phyloP scores from a whole-genome alignment of 2,888 invertebrate species.

The Stenolophus ochropezus region DNA sequence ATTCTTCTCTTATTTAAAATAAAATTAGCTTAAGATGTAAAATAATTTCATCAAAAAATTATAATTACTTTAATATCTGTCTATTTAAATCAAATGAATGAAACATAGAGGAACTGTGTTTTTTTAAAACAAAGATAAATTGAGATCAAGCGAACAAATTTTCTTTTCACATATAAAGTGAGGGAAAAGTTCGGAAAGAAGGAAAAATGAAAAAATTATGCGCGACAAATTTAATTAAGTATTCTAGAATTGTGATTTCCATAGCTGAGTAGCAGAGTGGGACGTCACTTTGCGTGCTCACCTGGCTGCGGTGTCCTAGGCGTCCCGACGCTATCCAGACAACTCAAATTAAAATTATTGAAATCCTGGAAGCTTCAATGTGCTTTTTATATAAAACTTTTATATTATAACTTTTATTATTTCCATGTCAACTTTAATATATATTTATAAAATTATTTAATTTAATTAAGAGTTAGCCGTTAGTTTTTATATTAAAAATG shows the following conservation, averaged over 20 bases:
- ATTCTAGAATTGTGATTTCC: slow-evolving; percentile 35
- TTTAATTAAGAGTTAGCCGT: not conserved
- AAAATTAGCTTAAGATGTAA: slow-evolving; percentile 7
- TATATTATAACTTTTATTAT: not conserved
- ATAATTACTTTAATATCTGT: no score
- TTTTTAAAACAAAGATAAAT: not conserved
- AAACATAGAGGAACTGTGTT: no score
- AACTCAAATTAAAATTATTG: slow-evolving; percentile 22
- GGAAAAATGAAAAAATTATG: slow-evolving; percentile 13
- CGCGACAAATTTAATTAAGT: slow-evolving; percentile 44
- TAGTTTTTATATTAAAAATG: not conserved
- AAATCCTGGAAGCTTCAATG: slow-evolving; percentile 3
- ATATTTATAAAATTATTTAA: not conserved
- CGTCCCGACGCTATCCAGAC: not conserved
- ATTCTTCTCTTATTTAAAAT: slow-evolving; percentile 13
- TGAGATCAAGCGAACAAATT: not conserved
- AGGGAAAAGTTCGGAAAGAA: not conserved
- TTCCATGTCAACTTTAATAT: not conserved
- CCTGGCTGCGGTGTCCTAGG: not conserved
- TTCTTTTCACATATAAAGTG: not conserved
- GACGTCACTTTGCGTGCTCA: not conserved
- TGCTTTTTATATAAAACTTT: slow-evolving; percentile 11
- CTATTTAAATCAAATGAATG: no score
- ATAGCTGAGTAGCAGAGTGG: slow-evolving; percentile 24
- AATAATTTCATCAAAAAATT: slow-evolving; percentile 6